phyloP scores from a whole-genome alignment of 2,888 invertebrate genomes.

The Balanococcus diminutus region DNA sequence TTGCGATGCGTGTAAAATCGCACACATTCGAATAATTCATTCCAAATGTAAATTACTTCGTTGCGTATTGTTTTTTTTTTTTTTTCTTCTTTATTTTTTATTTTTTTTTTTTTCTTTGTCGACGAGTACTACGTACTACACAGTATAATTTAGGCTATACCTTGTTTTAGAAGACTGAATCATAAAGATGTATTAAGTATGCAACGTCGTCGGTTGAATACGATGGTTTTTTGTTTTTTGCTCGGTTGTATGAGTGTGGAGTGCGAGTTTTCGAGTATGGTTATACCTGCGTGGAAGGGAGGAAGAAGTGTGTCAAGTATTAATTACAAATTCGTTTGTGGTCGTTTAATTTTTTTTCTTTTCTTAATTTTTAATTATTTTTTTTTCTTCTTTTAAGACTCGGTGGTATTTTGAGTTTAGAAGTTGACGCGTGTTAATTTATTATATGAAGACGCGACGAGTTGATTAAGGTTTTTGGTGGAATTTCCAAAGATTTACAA shows the following conservation, averaged over 20 bases:
- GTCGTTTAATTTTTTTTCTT: too few relatives aligned
- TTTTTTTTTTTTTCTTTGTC: background rate
- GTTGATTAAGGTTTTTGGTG: background rate
- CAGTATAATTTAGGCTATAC: background rate
- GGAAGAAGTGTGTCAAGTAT: background rate
- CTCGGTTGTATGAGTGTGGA: background rate
- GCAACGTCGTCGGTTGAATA: background rate
- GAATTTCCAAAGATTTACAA: conserved; percentile 6
- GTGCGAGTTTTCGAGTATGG: background rate
- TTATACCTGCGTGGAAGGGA: background rate
- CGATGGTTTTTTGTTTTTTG: background rate
- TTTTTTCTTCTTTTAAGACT: background rate
- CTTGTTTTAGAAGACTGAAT: conserved; percentile 40
- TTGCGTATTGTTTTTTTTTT: background rate
- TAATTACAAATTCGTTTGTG: background rate
- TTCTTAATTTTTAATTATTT: background rate
- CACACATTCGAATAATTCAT: conserved; percentile 24
- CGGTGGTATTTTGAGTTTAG: background rate
- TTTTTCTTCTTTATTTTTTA: background rate
- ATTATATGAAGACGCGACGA: background rate
- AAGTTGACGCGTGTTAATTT: background rate
- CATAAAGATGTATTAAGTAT: conserved; percentile 6
- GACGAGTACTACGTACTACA: background rate
- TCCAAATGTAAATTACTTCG: conserved; percentile 18
- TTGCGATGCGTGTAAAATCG: background rate